Evolutionary conservation across 2,888 invertebrate species (phyloP).

Genomic region (Amphipoea lucens): DNA sequence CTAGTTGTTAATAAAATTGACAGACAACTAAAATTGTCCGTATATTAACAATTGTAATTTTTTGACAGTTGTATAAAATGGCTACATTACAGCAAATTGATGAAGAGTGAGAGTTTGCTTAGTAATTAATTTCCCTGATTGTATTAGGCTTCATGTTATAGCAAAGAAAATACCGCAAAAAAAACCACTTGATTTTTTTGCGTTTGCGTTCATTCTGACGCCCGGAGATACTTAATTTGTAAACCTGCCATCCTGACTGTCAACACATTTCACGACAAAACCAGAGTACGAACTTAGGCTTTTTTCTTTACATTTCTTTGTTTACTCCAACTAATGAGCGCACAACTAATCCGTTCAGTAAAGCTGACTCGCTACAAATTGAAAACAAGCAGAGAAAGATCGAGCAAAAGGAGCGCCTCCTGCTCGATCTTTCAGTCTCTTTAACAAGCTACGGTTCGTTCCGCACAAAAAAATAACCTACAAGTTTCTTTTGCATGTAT

Average conservation of each 20-base stretch:
- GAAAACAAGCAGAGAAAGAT: slow-evolving; percentile 22
- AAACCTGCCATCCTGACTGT: neutral
- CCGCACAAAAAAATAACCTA: neutral
- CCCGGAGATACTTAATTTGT: neutral
- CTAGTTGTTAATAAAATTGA: neutral
- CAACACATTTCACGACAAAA: neutral
- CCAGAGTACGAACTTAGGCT: neutral
- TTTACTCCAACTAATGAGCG: slow-evolving; percentile 38
- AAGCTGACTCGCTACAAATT: slow-evolving; percentile 23
- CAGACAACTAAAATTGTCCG: neutral
- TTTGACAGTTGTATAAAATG: neutral
- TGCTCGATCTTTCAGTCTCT: neutral
- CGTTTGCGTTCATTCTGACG: neutral
- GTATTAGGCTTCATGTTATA: neutral
- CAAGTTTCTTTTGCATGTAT: neutral
- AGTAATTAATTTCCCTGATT: neutral
- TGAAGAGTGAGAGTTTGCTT: neutral
- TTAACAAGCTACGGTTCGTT: slow-evolving; percentile 1
- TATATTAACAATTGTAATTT: neutral
- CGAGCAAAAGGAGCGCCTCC: neutral
- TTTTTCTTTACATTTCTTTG: neutral
- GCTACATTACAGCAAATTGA: neutral
- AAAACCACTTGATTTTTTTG: too few relatives aligned
- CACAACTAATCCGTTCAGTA: slow-evolving; percentile 37
- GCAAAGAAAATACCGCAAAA: neutral